Percentiles rank a stretch among this genome's conserved stretches.
phyloP scores from a whole-genome alignment of 2,888 invertebrate species.

The Coenonympha glycerion region DNA sequence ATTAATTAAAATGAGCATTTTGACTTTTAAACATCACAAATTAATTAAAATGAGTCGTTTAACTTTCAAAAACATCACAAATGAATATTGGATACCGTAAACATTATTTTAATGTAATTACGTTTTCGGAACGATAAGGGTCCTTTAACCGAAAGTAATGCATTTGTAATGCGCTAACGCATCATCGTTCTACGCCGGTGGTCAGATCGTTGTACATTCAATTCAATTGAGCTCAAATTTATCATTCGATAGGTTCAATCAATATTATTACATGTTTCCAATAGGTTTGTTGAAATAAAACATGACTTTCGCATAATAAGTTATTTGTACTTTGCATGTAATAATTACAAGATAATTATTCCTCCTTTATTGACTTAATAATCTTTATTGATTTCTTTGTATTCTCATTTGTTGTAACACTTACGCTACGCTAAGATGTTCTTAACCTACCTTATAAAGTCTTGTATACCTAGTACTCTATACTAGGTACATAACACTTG shows the following conservation, averaged over 20 bases:
- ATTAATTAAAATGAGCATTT: slow-evolving; percentile 52
- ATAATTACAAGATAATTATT: too few species aligned
- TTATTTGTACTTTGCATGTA: slow-evolving; percentile 6
- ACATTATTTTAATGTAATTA: slow-evolving; percentile 41
- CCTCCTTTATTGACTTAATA: too few species aligned
- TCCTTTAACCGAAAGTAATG: slow-evolving; percentile 15
- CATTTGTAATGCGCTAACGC: slow-evolving; percentile 43
- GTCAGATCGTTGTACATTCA: slow-evolving; percentile 35
- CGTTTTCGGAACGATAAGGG: slow-evolving; percentile 8
- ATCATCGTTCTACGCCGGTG: slow-evolving; percentile 42
- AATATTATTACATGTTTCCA: not conserved
- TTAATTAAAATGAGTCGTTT: too few species aligned
- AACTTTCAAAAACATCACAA: slow-evolving; percentile 46
- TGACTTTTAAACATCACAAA: slow-evolving; percentile 30
- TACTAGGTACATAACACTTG: not conserved
- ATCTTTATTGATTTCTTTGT: too few species aligned
- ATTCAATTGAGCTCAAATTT: slow-evolving; percentile 31
- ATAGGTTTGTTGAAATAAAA: not conserved
- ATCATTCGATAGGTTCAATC: slow-evolving; percentile 22
- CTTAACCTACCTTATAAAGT: too few species aligned
- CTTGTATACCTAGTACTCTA: too few species aligned
- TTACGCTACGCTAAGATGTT: too few species aligned
- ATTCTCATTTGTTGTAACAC: too few species aligned
- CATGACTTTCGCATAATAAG: not conserved
- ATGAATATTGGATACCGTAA: slow-evolving; percentile 54